Percentiles rank a stretch among this genome's conserved stretches.
phyloP scores from a whole-genome alignment of 2,888 invertebrate species.

The Ptychoptera albimana region DNA sequence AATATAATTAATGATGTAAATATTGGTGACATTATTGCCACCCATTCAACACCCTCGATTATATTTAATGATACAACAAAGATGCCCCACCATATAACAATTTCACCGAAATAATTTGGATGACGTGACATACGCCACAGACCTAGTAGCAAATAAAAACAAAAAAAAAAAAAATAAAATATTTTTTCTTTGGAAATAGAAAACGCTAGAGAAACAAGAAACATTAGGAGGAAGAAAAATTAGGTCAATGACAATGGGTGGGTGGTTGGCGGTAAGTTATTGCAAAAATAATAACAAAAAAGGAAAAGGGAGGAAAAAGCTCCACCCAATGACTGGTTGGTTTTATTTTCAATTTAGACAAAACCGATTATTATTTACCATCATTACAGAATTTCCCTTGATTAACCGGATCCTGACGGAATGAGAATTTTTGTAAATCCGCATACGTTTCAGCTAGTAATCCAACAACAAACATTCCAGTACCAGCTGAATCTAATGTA shows the following conservation, averaged over 20 bases:
- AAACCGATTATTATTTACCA: constrained; percentile 34
- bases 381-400: constrained; percentile 88
- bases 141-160: constrained; percentile 30
- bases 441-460: constrained; percentile 78
- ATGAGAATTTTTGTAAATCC: constrained; percentile 83
- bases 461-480: constrained; percentile 70
- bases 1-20: constrained; percentile 77
- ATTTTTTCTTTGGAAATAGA: neutral
- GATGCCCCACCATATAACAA: constrained; percentile 86
- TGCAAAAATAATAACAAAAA: neutral
- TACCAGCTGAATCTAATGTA: constrained; percentile 71
- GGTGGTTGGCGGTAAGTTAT: neutral
- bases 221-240: neutral
- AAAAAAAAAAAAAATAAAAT: neutral
- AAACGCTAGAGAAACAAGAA: neutral
- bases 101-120: constrained; percentile 91
- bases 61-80: constrained; percentile 79
- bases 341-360: neutral
- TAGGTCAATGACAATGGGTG: neutral
- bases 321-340: no score
- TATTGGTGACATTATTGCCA: constrained; percentile 70
- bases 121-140: constrained; percentile 80
- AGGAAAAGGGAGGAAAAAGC: neutral
- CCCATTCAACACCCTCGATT: constrained; percentile 70
- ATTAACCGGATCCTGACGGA: constrained; percentile 74